Evolutionary conservation across 2,113 vertebrate genomes (phyloP).

Genomic region (Acinonyx jubatus): DNA sequence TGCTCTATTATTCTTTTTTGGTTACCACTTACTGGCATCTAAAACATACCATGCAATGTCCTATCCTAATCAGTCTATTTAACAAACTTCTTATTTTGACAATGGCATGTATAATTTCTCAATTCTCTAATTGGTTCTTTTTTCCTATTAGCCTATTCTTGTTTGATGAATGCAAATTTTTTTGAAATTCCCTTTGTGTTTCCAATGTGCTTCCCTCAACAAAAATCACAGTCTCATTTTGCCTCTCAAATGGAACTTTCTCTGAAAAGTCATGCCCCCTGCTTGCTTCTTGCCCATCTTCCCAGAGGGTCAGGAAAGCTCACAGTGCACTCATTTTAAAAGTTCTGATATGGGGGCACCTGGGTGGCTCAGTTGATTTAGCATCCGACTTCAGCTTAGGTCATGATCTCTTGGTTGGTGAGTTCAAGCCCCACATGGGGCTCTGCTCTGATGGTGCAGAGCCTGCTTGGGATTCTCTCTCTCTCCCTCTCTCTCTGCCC

Average conservation of each 20-base stretch:
- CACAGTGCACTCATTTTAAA: background rate
- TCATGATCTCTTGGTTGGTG: background rate
- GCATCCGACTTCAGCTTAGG: background rate
- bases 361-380: background rate
- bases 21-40: background rate
- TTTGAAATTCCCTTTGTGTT: background rate
- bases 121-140: background rate
- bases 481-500: background rate
- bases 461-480: background rate
- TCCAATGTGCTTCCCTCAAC: background rate
- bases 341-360: background rate
- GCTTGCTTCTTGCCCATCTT: background rate
- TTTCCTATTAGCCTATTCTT: background rate
- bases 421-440: background rate
- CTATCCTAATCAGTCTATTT: background rate
- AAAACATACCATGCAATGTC: background rate
- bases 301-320: background rate
- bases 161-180: background rate
- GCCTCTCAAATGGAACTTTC: background rate
- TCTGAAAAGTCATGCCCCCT: background rate
- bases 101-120: background rate
- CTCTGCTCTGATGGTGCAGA: background rate
- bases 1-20: background rate
- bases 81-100: constrained; percentile 12
- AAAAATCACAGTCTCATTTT: background rate